Evolutionary conservation across 1,140 invertebrate genomes (phyloP), one percentile per base, ranked within the genome.

Genomic region (Magallana ariakensis): DNA sequence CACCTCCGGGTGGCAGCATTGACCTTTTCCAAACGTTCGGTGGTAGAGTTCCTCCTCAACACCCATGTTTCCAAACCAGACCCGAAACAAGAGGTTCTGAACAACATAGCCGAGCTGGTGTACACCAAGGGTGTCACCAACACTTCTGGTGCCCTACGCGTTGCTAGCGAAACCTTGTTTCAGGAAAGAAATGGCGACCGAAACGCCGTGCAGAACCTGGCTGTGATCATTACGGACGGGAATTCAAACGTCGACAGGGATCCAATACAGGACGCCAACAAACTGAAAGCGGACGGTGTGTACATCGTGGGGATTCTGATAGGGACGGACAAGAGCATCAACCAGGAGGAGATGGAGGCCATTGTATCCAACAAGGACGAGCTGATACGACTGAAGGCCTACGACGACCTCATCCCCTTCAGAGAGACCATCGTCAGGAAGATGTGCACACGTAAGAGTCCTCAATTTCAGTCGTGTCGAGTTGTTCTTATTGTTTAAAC

Each of bases 211-310:
- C 46, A n/a, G 13, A 85, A 90, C 56, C 26, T 90, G 11, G 83
- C 84, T 1, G 26, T 90, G 1, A 46, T 90, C 3, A 54, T 88
- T 4, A 87, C 85, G 15, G 85, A 90, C 55, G 89, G 89, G 7
- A 85, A 88, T 46, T 85, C 87, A 16, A 90, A 86, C n/a, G 33
- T 83, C 13, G 75, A 88, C 15, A 13, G 33, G 1, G 16, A 13
- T 9, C 62, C 84, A 6, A 82, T 87, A 11, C 75, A 57, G 8
- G 15, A 81, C 15, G 87, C 87, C 5, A 26, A 82, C 13, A 58
- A 87, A 57, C 53, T 85, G 1, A 87, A 83, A 55, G 53, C 54
- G 22, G 57, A 82, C 19, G 86, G 86, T 4, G 84, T 55, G 0
- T 22, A 54, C 53, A 85, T 87, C n/a, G 81, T 82, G 58, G 87